These are phyloP conservation scores for Scaptomyza reducta DNA, from an alignment of 2,888 invertebrate genomes.

Conservation along the genomic window DNA sequence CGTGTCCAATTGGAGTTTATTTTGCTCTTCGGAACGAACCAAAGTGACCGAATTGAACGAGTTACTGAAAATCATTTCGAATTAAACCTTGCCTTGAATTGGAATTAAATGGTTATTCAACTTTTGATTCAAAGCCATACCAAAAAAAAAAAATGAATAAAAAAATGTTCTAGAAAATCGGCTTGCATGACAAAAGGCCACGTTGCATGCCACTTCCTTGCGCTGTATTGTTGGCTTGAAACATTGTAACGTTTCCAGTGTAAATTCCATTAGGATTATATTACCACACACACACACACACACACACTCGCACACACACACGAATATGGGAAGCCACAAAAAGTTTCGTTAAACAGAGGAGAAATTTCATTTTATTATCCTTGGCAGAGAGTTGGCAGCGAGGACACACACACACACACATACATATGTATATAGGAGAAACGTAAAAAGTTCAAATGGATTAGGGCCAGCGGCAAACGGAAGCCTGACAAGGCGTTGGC, in stretches of 20 bases:
- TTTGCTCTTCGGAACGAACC: no score
- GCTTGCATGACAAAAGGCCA: constrained; percentile 58
- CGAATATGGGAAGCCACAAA: constrained; percentile 62
- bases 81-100: no score
- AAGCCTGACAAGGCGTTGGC: constrained; percentile 76
- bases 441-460: constrained; percentile 70
- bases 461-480: constrained; percentile 68
- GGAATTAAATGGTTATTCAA: constrained; percentile 24
- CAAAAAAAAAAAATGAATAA: background rate
- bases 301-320: constrained; percentile 15
- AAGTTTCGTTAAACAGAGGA: constrained; percentile 66
- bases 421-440: constrained; percentile 20
- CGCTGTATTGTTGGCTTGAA: constrained; percentile 49
- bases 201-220: constrained; percentile 40
- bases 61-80: no score
- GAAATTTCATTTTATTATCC: constrained; percentile 73
- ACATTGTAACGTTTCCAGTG: constrained; percentile 61
- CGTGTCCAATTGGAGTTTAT: no score
- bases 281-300: constrained; percentile 56
- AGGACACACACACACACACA: constrained; percentile 39
- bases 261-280: constrained; percentile 81
- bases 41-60: no score
- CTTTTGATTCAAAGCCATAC: constrained; percentile 8
- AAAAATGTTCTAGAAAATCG: constrained; percentile 16
- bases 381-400: constrained; percentile 67